Evolutionary conservation across 2,113 vertebrate species (phyloP), one percentile per base, ranked within the genome.

Genomic region (Lamprologus lemairii): DNA sequence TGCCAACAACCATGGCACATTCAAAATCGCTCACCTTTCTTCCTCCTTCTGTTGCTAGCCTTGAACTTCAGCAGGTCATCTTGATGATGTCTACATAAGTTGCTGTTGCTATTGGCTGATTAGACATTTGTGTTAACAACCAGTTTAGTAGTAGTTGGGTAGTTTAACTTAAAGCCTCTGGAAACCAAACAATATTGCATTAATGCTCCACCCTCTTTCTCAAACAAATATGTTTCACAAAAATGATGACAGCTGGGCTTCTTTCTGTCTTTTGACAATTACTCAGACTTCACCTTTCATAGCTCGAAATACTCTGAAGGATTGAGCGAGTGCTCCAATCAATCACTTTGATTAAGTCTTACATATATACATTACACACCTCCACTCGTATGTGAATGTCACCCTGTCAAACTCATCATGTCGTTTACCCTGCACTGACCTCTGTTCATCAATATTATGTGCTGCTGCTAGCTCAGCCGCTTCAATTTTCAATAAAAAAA

Each of bases 401-500:
- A 87, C 23, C 86, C 87, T 80, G 86, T 89, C 90, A 91, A 88
- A 90, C 83, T 73, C 84, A 85, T 89, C 14, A 35, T 81, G n/a
- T 55, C 57, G 81, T 80, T 85, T 79, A 80, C 71, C 47, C 82
- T 33, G 45, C 11, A 47, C 54, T 65, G 58, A 90, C 80, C 80
- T 58, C 83, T 6, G 54, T 40, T 89, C 40, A 37, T 82, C n/a
- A 82, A 35, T 40, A 47, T 81, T 33, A 80, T 9, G 23, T 9
- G 49, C 82, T 37, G 19, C 87, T 82, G 80, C 88, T 93, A 93
- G 81, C 84, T 91, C 11, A 88, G 45, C 58, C 13, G 19, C 68
- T 63, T 94, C 83, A 89, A 68, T 53, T 93, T 94, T 31, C 57
- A 83, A 92, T 95, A 93, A 94, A 96, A 94, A 1, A 94, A 58